These are phyloP conservation scores for Drosophila nr. fundita DNA, from an alignment of 2,888 invertebrate species.

Conservation along the genomic window DNA sequence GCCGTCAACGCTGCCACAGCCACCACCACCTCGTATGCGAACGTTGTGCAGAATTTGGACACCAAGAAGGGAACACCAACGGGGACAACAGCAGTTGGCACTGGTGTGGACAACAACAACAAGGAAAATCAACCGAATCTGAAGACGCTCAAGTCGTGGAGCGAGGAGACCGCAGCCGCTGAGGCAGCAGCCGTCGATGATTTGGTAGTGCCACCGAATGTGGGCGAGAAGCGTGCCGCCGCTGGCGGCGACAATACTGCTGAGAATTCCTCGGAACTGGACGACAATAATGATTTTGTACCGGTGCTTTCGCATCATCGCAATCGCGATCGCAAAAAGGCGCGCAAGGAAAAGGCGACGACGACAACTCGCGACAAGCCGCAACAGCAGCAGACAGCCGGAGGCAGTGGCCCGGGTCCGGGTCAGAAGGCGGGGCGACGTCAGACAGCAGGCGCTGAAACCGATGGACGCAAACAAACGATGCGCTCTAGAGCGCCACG, in stretches of 20 bases:
- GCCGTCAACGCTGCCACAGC: constrained; percentile 84
- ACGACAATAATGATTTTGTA: constrained; percentile 84
- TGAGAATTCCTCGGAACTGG: constrained; percentile 84
- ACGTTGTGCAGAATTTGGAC: constrained; percentile 87
- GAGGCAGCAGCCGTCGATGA: constrained; percentile 65
- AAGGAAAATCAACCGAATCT: constrained; percentile 83
- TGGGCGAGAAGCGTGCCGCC: constrained; percentile 84
- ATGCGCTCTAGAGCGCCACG: constrained; percentile 72
- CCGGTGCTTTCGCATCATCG: constrained; percentile 84
- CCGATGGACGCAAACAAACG: constrained; percentile 65
- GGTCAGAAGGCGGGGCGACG: constrained; percentile 43
- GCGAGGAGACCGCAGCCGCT: constrained; percentile 82
- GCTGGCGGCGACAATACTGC: constrained; percentile 81
- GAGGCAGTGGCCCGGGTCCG: constrained; percentile 62
- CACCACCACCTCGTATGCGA: constrained; percentile 88
- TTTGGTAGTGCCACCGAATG: constrained; percentile 46
- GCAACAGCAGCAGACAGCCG: constrained; percentile 37
- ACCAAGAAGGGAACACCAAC: constrained; percentile 62
- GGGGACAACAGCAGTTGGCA: constrained; percentile 21
- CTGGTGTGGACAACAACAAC: constrained; percentile 68
- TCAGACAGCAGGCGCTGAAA: constrained; percentile 29
- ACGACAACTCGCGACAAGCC: constrained; percentile 69
- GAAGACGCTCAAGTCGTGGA: constrained; percentile 83
- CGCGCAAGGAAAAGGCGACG: constrained; percentile 82
- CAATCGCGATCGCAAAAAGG: constrained; percentile 83